A percentile compares a stretch with the other conserved stretches of the same genome.
Evolutionary conservation across 30 jellyfish, hydroid and myxozoan genomes (phyloP).

Genomic region (Aurelia coerulea): DNA sequence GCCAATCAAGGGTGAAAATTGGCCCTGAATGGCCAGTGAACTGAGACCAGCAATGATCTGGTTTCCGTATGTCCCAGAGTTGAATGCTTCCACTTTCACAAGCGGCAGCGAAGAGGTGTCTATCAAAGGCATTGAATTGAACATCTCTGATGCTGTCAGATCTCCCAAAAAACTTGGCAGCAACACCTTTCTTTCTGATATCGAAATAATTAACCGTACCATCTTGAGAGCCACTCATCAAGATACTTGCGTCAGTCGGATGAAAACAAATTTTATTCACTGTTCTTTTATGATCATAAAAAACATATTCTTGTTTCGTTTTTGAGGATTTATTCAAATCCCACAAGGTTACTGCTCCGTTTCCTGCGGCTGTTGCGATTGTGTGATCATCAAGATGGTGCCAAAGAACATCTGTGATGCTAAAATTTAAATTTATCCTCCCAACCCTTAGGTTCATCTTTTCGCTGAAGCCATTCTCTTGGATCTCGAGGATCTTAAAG

Average conservation of each 20-base stretch:
- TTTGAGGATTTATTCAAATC: constrained; percentile 80
- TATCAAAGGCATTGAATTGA: constrained; percentile 93
- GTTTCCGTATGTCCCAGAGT: constrained; percentile 89
- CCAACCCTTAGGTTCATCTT: constrained; percentile 82
- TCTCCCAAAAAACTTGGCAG: constrained; percentile 84
- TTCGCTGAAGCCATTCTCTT: constrained; percentile 73
- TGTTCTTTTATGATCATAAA: constrained; percentile 86
- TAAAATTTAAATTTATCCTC: constrained; percentile 77
- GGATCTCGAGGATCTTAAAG: constrained; percentile 72
- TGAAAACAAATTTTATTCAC: constrained; percentile 93
- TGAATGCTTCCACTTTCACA: constrained; percentile 98
- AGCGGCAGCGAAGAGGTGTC: constrained; percentile 89
- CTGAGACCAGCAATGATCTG: constrained; percentile 73
- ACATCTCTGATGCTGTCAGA: constrained; percentile 94
- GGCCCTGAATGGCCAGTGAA: constrained; percentile 97
- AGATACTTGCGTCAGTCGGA: constrained; percentile 81
- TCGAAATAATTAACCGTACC: constrained; percentile 87
- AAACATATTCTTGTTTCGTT: constrained; percentile 82
- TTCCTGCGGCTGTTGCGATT: constrained; percentile 97
- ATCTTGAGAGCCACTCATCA: constrained; percentile 95
- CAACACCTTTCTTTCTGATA: constrained; percentile 68
- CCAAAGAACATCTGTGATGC: constrained; percentile 92
- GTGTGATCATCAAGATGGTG: constrained; percentile 86
- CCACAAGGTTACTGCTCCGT: constrained; percentile 96
- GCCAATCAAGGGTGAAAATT: constrained; percentile 96